phyloP scores from a whole-genome alignment of 2,113 vertebrate species.

The Menidia beryllina region DNA sequence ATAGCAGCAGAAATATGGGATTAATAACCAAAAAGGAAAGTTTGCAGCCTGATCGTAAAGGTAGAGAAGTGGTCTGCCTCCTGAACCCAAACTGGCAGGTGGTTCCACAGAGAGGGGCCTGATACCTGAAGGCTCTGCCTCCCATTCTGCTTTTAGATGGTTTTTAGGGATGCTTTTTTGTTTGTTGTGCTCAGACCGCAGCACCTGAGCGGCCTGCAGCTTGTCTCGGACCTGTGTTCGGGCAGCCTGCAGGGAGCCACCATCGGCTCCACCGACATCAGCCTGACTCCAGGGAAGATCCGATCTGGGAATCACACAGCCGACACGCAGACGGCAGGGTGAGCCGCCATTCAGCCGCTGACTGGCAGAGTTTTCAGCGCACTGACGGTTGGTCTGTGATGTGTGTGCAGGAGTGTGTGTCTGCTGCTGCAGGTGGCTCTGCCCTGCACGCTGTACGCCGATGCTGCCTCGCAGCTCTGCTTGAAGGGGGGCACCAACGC shows the following conservation, averaged over 20 bases:
- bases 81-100: no score
- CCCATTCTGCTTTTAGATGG: neutral
- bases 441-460: conserved; percentile 91
- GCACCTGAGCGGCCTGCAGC: conserved; percentile 92
- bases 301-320: conserved; percentile 88
- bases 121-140: no score
- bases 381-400: neutral
- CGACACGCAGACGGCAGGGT: conserved; percentile 85
- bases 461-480: conserved; percentile 86
- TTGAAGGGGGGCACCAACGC: conserved; percentile 97
- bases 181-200: conserved; percentile 85
- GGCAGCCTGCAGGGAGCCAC: conserved; percentile 89
- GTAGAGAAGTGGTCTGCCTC: no score
- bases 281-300: conserved; percentile 89
- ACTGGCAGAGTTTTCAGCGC: neutral
- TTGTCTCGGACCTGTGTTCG: conserved; percentile 89
- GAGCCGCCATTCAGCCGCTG: conserved; percentile 18
- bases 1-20: no score
- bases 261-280: conserved; percentile 92
- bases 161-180: neutral
- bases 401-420: conserved; percentile 89
- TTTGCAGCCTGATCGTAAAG: no score
- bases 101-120: no score
- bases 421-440: conserved; percentile 93
- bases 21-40: no score